A percentile compares a stretch with the other conserved stretches of the same genome.
Conservation (phyloP, 2,113 vertebrate genomes). For the Apteryx owenii region DNA sequence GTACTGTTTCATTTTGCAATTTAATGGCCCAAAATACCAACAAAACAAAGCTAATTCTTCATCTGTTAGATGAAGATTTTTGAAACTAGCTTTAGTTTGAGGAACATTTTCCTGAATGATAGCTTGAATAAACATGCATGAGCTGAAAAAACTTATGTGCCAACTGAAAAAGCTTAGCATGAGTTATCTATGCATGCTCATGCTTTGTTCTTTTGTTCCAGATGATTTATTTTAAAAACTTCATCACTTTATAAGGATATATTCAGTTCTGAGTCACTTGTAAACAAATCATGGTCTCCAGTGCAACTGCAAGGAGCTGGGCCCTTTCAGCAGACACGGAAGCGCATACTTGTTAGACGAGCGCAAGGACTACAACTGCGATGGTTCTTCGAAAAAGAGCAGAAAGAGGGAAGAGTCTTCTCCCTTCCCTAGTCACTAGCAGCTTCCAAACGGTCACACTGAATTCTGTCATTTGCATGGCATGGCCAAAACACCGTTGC, state of each 20-base stretch:
- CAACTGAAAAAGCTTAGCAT: neutral
- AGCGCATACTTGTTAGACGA: neutral
- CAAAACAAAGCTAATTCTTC: neutral
- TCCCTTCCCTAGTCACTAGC: neutral
- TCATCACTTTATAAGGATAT: neutral
- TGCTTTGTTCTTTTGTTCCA: neutral
- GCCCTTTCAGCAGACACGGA: neutral
- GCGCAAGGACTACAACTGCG: neutral
- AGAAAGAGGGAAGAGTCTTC: neutral
- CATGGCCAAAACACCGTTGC: neutral
- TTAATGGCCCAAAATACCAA: neutral
- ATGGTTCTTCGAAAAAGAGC: neutral
- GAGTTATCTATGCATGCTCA: neutral
- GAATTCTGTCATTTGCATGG: rapidly evolving
- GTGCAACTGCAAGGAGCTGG: neutral
- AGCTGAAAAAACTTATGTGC: neutral
- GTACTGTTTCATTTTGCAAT: neutral
- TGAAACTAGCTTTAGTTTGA: neutral
- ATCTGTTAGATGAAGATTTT: neutral
- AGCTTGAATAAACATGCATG: neutral
- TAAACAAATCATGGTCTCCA: neutral
- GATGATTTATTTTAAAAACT: neutral
- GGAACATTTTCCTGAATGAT: neutral
- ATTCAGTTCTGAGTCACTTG: neutral
- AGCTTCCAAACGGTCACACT: neutral